These are phyloP conservation scores for Lacerta bilineata DNA, from an alignment of 2,797 vertebrate genomes.

Conservation along the genomic window DNA sequence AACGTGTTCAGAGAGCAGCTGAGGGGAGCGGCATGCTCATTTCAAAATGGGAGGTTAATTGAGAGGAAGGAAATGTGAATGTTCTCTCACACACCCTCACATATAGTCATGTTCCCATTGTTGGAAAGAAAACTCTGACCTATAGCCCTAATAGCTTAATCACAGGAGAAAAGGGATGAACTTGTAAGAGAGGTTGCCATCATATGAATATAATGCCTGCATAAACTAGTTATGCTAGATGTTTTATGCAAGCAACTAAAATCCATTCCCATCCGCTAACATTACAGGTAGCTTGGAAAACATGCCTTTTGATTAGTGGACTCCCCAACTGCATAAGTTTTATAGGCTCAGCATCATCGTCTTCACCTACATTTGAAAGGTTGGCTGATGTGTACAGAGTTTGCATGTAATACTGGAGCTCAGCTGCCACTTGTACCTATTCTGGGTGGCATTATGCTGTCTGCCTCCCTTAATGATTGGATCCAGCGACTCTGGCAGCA, in stretches of 20 bases:
- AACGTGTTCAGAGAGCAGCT: background rate
- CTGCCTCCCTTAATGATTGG: background rate
- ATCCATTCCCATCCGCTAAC: background rate
- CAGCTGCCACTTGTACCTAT: background rate
- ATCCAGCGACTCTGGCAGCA: too few species aligned
- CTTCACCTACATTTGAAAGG: too few species aligned
- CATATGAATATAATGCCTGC: rapidly evolving
- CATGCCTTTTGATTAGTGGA: background rate
- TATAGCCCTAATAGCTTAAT: background rate
- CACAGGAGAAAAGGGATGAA: background rate
- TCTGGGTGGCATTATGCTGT: background rate
- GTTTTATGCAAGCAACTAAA: background rate
- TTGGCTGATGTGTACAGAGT: background rate
- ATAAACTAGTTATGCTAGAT: background rate
- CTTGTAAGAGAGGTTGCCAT: background rate
- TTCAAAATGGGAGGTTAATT: constrained; percentile 32
- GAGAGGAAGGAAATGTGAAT: background rate
- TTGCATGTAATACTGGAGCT: background rate
- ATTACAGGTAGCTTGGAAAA: background rate
- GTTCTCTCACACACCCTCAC: background rate
- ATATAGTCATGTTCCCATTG: background rate
- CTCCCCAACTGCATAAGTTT: background rate
- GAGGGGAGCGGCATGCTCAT: background rate
- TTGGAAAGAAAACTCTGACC: background rate
- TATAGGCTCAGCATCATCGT: background rate